Conservation (phyloP, 92 coral and sea anemone species). For the Actinernus sp. region DNA sequence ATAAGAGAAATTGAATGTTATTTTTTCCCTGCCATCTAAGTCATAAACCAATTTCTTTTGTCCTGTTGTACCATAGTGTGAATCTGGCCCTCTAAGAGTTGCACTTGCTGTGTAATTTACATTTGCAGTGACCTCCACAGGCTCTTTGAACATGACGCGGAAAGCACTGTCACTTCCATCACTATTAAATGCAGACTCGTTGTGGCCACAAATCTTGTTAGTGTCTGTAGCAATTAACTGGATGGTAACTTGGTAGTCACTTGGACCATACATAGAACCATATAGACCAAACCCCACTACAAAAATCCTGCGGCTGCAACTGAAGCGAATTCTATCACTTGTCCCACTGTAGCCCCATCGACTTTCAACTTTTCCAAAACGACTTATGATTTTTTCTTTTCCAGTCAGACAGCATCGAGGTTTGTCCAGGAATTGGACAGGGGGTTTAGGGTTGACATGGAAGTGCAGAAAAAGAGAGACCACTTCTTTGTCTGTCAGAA, state of each 20-base stretch:
- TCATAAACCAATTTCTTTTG: slow-evolving; percentile 86
- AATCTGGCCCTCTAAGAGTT: slow-evolving; percentile 94
- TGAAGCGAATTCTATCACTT: slow-evolving; percentile 96
- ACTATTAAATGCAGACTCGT: slow-evolving; percentile 96
- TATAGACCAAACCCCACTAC: slow-evolving; percentile 96
- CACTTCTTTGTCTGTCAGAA: slow-evolving; percentile 94
- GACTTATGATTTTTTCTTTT: slow-evolving; percentile 82
- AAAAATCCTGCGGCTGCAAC: slow-evolving; percentile 83
- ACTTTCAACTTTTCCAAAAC: slow-evolving; percentile 92
- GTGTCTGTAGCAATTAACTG: slow-evolving; percentile 83
- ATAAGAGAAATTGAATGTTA: slow-evolving; percentile 89
- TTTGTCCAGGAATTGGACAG: slow-evolving; percentile 86
- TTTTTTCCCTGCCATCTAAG: slow-evolving; percentile 80
- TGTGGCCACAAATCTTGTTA: slow-evolving; percentile 79
- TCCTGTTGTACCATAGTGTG: slow-evolving; percentile 96
- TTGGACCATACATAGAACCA: slow-evolving; percentile 97
- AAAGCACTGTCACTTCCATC: slow-evolving; percentile 90
- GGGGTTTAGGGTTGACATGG: slow-evolving; percentile 94
- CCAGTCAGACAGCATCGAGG: slow-evolving; percentile 97
- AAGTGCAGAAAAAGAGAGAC: slow-evolving; percentile 92
- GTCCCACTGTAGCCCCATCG: slow-evolving; percentile 99
- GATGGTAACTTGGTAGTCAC: slow-evolving; percentile 93
- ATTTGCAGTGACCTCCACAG: slow-evolving; percentile 81
- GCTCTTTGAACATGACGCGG: slow-evolving; percentile 97
- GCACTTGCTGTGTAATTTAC: slow-evolving; percentile 91